phyloP scores from a whole-genome alignment of 2,888 invertebrate genomes.

The Sphinx pinastri region DNA sequence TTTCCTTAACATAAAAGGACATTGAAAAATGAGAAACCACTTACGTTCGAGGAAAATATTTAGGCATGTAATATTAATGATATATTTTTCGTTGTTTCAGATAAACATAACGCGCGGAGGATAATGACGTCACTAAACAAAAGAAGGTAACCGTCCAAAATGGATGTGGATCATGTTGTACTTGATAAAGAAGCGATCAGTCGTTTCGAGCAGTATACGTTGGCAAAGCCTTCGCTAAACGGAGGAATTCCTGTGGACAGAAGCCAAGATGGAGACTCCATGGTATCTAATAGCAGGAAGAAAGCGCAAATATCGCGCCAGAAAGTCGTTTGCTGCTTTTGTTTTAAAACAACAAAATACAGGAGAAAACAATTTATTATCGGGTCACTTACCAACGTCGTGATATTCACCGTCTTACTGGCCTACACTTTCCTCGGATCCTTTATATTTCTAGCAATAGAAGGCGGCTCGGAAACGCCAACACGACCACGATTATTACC shows the following conservation, averaged over 20 bases:
- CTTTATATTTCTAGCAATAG: conserved; percentile 93
- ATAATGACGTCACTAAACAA: conserved; percentile 65
- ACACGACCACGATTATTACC: conserved; percentile 78
- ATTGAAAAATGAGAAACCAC: conserved; percentile 72
- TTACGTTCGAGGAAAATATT: conserved; percentile 48
- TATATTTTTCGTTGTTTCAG: conserved; percentile 70
- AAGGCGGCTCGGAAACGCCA: conserved; percentile 86
- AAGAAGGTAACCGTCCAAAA: conserved; percentile 62
- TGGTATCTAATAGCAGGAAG: conserved; percentile 79
- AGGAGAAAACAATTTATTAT: conserved; percentile 86
- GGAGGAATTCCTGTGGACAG: conserved; percentile 81
- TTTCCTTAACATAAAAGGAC: conserved; percentile 59
- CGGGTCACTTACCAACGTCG: conserved; percentile 91
- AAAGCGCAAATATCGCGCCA: conserved; percentile 76
- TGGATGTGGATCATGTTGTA: conserved; percentile 80
- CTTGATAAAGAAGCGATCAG: conserved; percentile 81
- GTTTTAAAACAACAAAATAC: conserved; percentile 82
- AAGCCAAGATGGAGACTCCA: conserved; percentile 81
- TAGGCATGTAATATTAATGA: conserved; percentile 41
- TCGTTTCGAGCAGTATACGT: conserved; percentile 79
- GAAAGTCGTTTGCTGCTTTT: conserved; percentile 82
- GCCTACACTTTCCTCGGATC: conserved; percentile 91
- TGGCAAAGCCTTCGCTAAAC: conserved; percentile 78
- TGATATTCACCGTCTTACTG: conserved; percentile 91
- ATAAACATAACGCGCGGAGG: conserved; percentile 48